Percentiles rank a stretch among this genome's conserved stretches.
Evolutionary conservation across 2,888 invertebrate genomes (phyloP).

Genomic region (Ichneumoninae sp.): DNA sequence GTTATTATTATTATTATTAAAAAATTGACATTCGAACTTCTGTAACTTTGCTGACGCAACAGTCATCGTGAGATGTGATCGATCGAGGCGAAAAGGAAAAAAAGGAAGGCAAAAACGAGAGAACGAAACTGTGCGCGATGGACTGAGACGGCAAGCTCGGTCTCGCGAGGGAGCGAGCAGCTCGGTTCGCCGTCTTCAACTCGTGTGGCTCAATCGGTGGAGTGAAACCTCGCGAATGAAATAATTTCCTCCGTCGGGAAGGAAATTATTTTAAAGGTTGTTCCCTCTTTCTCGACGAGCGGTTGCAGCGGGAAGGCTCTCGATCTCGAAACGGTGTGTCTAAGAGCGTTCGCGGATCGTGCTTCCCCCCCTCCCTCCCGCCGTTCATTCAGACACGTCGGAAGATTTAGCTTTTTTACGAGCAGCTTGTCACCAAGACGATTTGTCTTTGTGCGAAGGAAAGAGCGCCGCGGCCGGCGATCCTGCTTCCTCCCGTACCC

Average conservation of each 20-base stretch:
- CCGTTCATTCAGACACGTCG: slow-evolving; percentile 68
- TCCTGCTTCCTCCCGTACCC: background rate
- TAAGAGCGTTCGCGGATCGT: background rate
- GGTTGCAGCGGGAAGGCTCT: background rate
- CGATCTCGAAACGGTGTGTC: slow-evolving; percentile 1
- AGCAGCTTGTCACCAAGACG: slow-evolving; percentile 79
- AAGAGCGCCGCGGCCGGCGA: slow-evolving; percentile 37
- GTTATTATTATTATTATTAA: too few species aligned
- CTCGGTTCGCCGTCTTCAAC: background rate
- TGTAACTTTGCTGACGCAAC: background rate
- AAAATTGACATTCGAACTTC: background rate
- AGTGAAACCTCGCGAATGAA: background rate
- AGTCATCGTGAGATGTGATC: background rate
- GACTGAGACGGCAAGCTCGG: background rate
- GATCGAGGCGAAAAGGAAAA: background rate
- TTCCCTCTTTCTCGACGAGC: background rate
- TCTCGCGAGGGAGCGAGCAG: too few species aligned
- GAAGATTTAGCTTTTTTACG: slow-evolving; percentile 74
- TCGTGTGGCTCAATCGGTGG: background rate
- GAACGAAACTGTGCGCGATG: background rate
- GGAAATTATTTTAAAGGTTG: background rate
- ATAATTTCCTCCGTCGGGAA: background rate
- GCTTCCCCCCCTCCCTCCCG: slow-evolving; percentile 25
- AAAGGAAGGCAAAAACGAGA: background rate
- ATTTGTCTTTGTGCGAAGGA: slow-evolving; percentile 75